Evolutionary conservation across 1,140 invertebrate genomes (phyloP), one percentile per base, ranked within the genome.

Genomic region (Rhynchophorus ferrugineus): DNA sequence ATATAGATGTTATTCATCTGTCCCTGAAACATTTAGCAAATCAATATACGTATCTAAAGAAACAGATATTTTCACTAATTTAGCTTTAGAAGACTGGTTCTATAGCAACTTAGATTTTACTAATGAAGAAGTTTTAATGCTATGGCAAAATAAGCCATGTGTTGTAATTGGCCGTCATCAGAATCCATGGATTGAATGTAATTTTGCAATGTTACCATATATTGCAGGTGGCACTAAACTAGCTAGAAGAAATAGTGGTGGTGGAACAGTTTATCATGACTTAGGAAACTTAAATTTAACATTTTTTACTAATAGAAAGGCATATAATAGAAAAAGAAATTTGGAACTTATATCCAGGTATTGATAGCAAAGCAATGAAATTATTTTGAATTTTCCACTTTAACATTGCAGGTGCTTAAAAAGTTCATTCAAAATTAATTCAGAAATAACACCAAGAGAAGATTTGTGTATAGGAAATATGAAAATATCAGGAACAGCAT

Each of bases 251-350:
- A 90, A 93, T 64, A 96, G 92, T 70, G 95, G 95, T 7, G 95
- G 95, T 46, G 95, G 95, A 7, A 87, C 92, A n/a, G 95, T 98
- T 16, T 98, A 93, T 70, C 95, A 99, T 71, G 95, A 98, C 70
- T 63, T 78, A 54, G 93, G 91, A 29, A 96, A 96, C 74, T 71
- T 98, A 0, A 98, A 98, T 73, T 76, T 91, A 45, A 85, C 90
- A 0, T 96, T 97, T 71, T 88, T 97, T 57, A 87, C 86, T 2
- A 76, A 81, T 0, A 76, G 80, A 58, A 77, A 83, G 55, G 71
- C 78, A 37, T 95, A 95, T 66, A 81, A 91, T 67, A 75, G 91
- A 48, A 84, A 79, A 58, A 81, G 82, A 49, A 96, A 96, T 73
- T 74, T 96, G 59, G 81, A 90, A 54, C 73, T 95, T 13, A 85